phyloP scores from a whole-genome alignment of 2,113 vertebrate species.

The Motacilla tschutschensis region DNA sequence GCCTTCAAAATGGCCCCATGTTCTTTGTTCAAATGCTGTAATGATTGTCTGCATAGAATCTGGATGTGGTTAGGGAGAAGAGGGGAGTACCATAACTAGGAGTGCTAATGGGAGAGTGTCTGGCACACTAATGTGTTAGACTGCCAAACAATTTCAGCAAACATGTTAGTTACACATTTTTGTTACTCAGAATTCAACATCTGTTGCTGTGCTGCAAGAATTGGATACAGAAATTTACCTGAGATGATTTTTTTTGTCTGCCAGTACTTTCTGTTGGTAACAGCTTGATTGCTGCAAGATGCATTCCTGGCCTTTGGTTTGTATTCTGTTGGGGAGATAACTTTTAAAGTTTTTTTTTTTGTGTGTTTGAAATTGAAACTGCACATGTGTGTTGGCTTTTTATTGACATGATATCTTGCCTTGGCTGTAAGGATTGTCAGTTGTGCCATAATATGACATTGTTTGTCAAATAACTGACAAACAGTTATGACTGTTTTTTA shows the following conservation, averaged over 20 bases:
- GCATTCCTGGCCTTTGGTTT: neutral
- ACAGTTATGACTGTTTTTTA: neutral
- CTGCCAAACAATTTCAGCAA: slow-evolving; percentile 24
- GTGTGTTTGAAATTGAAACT: slow-evolving; percentile 7
- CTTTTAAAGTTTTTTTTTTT: slow-evolving; percentile 33
- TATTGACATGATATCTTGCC: neutral
- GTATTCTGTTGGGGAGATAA: slow-evolving; percentile 12
- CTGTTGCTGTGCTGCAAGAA: neutral
- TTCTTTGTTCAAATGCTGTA: neutral
- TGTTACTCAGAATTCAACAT: slow-evolving; percentile 17
- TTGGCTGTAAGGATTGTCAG: neutral
- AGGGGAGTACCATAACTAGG: neutral
- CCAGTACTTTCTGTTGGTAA: slow-evolving; percentile 21
- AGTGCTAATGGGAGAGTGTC: neutral
- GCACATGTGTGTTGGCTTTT: neutral
- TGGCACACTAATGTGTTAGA: neutral
- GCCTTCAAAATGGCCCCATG: neutral
- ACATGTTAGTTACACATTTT: slow-evolving; percentile 30
- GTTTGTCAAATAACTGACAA: neutral
- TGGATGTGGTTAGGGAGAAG: neutral
- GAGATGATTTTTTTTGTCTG: neutral
- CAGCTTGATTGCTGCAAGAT: slow-evolving; percentile 36
- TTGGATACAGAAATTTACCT: neutral
- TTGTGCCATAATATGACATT: neutral
- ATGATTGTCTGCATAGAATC: neutral